Percentiles rank a stretch among this genome's conserved stretches.
Conservation (phyloP, 1,140 invertebrate genomes). For the Orius laevigatus region DNA sequence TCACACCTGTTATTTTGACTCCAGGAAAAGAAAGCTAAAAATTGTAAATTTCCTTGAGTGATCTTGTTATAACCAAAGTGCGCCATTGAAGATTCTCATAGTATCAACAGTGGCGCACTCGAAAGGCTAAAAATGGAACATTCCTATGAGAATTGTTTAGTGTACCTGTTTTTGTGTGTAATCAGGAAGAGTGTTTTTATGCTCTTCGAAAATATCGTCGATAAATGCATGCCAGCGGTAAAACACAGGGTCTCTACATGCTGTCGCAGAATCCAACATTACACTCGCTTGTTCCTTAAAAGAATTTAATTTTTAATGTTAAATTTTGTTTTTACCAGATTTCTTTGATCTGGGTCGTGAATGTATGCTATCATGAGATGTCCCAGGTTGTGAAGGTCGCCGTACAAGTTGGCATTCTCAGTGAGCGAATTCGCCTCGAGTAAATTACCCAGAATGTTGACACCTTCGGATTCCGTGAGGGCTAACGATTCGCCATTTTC, state of each 20-base stretch:
- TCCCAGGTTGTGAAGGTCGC: constrained; percentile 58
- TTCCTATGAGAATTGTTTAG: too few relatives aligned
- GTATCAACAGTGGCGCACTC: too few relatives aligned
- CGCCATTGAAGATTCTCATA: too few relatives aligned
- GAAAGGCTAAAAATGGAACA: too few relatives aligned
- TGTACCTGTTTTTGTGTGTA: constrained; percentile 42
- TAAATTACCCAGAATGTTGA: constrained; percentile 64
- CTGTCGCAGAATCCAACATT: constrained; percentile 51
- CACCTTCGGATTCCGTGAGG: constrained; percentile 49
- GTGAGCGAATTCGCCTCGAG: constrained; percentile 56
- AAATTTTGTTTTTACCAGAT: constrained; percentile 32
- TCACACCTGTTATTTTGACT: constrained; percentile 31
- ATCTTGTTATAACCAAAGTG: too few relatives aligned
- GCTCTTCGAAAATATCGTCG: constrained; percentile 59
- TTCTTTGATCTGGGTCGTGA: constrained; percentile 55
- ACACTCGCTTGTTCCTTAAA: constrained; percentile 41
- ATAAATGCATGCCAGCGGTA: constrained; percentile 69
- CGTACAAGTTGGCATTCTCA: constrained; percentile 48
- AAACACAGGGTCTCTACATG: constrained; percentile 70
- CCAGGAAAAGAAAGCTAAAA: constrained; percentile 42
- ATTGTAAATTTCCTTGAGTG: too few relatives aligned
- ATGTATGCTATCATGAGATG: constrained; percentile 45
- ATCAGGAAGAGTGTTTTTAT: constrained; percentile 48
- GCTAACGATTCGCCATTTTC: constrained; percentile 31
- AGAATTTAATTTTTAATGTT: constrained; percentile 7